phyloP scores from a whole-genome alignment of 2,113 vertebrate species.

The Chamaetylas fuelleborni region DNA sequence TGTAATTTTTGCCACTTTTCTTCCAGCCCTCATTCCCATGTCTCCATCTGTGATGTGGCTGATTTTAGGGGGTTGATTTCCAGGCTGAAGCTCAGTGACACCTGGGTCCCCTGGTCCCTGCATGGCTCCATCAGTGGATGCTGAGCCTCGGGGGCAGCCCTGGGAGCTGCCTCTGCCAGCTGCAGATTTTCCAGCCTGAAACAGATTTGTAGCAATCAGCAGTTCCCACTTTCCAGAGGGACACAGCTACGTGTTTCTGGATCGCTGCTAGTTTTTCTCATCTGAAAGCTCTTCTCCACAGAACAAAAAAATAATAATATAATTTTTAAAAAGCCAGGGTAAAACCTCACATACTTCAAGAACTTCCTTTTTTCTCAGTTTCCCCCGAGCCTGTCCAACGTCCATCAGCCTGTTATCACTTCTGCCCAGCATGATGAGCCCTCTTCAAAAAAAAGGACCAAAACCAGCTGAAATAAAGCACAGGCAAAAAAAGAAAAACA shows the following conservation, averaged over 20 bases:
- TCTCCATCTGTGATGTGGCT: not conserved
- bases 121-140: rapidly evolving
- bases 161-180: slow-evolving; percentile 1
- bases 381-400: not conserved
- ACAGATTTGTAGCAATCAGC: slow-evolving; percentile 48
- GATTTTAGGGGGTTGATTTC: not conserved
- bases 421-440: not conserved
- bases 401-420: slow-evolving; percentile 10
- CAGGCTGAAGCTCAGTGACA: not conserved
- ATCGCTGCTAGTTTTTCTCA: not conserved
- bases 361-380: not conserved
- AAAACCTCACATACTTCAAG: not conserved
- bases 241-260: not conserved
- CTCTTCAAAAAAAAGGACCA: not conserved
- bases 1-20: not conserved
- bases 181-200: slow-evolving; percentile 36
- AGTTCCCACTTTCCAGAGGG: slow-evolving; percentile 44
- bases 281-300: not conserved
- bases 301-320: too few relatives aligned
- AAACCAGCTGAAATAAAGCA: not conserved
- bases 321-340: not conserved
- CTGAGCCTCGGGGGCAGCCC: not conserved
- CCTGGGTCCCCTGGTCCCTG: not conserved
- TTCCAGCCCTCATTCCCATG: not conserved
- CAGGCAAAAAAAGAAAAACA: rapidly evolving